Evolutionary conservation across 2,797 vertebrate genomes (phyloP).

Genomic region (Todus mexicanus): DNA sequence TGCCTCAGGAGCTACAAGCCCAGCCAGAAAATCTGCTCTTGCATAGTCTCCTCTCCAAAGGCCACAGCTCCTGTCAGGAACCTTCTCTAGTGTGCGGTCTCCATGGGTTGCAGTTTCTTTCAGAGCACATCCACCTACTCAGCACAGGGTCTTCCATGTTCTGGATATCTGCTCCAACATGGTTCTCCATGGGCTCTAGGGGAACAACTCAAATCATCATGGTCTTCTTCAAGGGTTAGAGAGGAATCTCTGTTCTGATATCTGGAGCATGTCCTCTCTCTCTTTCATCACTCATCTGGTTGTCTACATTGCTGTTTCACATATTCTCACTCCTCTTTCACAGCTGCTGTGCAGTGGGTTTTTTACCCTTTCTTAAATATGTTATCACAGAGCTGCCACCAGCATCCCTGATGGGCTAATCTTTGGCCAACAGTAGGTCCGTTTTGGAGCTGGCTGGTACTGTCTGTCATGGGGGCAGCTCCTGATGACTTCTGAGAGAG

Average conservation of each 20-base stretch:
- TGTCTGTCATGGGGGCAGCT: not conserved
- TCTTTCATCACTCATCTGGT: not conserved
- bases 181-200: not conserved
- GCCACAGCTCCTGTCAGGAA: not conserved
- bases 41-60: not conserved
- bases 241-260: not conserved
- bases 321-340: not conserved
- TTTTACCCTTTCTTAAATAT: not conserved
- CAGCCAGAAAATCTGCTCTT: not conserved
- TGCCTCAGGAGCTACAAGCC: not conserved
- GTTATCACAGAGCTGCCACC: not conserved
- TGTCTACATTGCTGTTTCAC: not conserved
- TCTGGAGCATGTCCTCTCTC: not conserved
- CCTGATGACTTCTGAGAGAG: not conserved
- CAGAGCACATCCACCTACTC: not conserved
- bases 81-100: not conserved
- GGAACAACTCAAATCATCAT: not conserved
- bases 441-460: not conserved
- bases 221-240: not conserved
- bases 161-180: not conserved
- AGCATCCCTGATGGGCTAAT: not conserved
- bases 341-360: not conserved
- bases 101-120: not conserved
- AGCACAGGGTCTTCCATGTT: fast-evolving
- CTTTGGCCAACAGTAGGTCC: not conserved